Evolutionary conservation across 2,797 vertebrate species (phyloP).

Genomic region (Morelia viridis): DNA sequence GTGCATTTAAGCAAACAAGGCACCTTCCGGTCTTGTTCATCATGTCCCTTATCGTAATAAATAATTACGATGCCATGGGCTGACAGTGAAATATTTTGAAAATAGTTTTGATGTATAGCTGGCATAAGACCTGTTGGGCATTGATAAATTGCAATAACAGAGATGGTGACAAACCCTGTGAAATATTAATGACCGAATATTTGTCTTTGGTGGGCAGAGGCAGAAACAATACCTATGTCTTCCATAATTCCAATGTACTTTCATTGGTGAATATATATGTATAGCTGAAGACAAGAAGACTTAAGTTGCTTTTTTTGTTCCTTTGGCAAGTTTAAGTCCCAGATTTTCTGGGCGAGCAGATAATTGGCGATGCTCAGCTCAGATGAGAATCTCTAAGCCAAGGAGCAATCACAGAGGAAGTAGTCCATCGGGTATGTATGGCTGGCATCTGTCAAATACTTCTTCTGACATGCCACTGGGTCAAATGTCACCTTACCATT

Average conservation of each 20-base stretch:
- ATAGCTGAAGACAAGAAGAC: background rate
- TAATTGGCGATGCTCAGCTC: background rate
- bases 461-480: background rate
- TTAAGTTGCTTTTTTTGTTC: background rate
- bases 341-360: background rate
- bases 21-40: conserved; percentile 86
- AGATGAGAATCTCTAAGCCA: background rate
- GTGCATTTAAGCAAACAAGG: conserved; percentile 84
- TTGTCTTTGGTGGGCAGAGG: conserved; percentile 77
- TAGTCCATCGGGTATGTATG: background rate
- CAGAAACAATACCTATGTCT: conserved; percentile 82
- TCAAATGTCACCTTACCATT: background rate
- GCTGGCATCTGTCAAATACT: background rate
- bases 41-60: conserved; percentile 99
- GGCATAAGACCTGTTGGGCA: conserved; percentile 91
- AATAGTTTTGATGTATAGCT: conserved; percentile 99
- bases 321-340: background rate
- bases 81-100: conserved; percentile 99
- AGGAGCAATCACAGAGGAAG: background rate
- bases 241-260: conserved; percentile 19
- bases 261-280: background rate
- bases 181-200: conserved; percentile 94
- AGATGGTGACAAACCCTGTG: conserved; percentile 86
- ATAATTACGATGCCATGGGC: conserved; percentile 98
- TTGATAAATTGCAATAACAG: conserved; percentile 96